phyloP scores from a whole-genome alignment of 2,888 invertebrate species.

The Diarsia mendica region DNA sequence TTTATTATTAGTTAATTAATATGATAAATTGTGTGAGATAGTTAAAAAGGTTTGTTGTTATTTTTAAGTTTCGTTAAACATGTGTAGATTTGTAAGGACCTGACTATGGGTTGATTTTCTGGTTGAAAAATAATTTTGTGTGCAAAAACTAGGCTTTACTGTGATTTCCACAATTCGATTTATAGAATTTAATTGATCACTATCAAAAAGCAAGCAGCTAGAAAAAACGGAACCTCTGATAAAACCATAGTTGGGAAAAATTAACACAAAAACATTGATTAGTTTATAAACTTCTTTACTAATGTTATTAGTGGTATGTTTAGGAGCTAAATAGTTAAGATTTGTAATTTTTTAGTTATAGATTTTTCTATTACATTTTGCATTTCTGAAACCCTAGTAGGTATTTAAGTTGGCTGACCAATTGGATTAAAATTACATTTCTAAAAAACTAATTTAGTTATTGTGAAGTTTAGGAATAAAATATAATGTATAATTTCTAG shows the following conservation, averaged over 20 bases:
- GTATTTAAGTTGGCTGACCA: conserved; percentile 6
- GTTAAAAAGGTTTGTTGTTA: conserved; percentile 43
- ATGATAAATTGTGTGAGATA: conserved; percentile 44
- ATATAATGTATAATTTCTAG: neutral
- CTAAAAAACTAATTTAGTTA: no score
- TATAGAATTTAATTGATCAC: neutral
- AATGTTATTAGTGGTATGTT: conserved; percentile 19
- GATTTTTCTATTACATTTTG: conserved; percentile 27
- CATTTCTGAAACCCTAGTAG: neutral
- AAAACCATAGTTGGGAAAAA: conserved; percentile 6
- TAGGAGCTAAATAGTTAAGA: conserved; percentile 21
- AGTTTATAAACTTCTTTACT: neutral
- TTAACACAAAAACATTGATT: conserved; percentile 15
- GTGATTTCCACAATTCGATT: neutral
- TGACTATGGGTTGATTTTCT: neutral
- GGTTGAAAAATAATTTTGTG: neutral
- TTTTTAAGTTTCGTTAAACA: conserved; percentile 51
- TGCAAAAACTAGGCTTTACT: neutral
- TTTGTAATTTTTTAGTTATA: conserved; percentile 28
- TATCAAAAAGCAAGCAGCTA: conserved; percentile 9
- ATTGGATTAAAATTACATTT: neutral
- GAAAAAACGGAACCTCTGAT: neutral
- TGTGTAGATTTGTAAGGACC: conserved; percentile 4
- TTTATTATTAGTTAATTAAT: conserved; percentile 6
- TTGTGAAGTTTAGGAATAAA: conserved; percentile 1